Percentiles rank a stretch among this genome's conserved stretches.
Evolutionary conservation across 1,140 invertebrate genomes (phyloP).

Genomic region (Pentalonia nigronervosa): DNA sequence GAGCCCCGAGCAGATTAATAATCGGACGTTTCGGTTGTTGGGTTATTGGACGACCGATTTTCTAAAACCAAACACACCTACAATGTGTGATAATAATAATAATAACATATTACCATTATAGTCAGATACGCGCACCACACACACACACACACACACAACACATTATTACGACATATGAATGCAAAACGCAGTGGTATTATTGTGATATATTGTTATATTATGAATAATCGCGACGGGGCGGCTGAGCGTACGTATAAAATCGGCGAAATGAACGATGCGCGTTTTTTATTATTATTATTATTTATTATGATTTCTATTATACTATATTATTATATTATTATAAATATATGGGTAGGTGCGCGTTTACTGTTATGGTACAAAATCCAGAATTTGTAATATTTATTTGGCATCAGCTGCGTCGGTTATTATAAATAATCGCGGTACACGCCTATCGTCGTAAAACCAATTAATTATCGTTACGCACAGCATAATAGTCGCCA

Average conservation of each 20-base stretch:
- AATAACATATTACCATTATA: not conserved
- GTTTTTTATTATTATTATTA: not conserved
- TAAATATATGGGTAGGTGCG: too few relatives aligned
- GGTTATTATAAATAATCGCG: not conserved
- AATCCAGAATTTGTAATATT: not conserved
- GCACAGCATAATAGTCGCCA: not conserved
- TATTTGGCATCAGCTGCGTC: not conserved
- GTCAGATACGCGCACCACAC: not conserved
- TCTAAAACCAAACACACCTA: not conserved
- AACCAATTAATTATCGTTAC: not conserved
- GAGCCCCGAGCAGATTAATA: not conserved
- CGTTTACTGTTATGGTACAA: too few relatives aligned
- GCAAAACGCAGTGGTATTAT: not conserved
- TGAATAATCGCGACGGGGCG: not conserved
- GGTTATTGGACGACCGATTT: not conserved
- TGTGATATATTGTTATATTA: not conserved
- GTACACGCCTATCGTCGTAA: not conserved
- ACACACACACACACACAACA: not conserved
- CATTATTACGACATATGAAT: not conserved
- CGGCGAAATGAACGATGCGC: not conserved
- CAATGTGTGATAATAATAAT: not conserved
- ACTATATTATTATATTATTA: not conserved
- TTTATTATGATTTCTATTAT: too few relatives aligned
- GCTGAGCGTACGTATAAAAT: not conserved
- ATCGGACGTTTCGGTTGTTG: not conserved